A percentile compares a stretch with the other conserved stretches of the same genome.
Conservation (phyloP, 2,113 vertebrate genomes). For the Rhinolophus sinicus region DNA sequence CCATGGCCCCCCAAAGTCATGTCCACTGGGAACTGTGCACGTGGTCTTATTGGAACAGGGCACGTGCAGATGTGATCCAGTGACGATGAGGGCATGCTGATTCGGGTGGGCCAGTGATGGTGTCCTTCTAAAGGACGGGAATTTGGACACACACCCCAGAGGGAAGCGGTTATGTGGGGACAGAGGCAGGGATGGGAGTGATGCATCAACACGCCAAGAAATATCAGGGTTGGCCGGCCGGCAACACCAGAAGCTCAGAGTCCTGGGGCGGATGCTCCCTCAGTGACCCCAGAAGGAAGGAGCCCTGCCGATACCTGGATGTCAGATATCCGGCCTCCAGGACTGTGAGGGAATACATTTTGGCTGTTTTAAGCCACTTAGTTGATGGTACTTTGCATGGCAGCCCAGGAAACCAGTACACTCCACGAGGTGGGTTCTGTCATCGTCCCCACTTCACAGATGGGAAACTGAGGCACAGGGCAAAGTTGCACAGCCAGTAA, state of each 20-base stretch:
- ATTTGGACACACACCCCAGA: not conserved
- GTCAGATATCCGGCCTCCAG: not conserved
- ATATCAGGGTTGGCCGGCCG: rapidly evolving
- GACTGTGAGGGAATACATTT: not conserved
- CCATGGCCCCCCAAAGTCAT: not conserved
- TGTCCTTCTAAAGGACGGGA: not conserved
- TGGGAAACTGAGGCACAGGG: not conserved
- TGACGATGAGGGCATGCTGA: not conserved
- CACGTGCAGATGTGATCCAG: not conserved
- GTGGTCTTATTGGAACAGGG: not conserved
- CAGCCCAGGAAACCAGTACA: not conserved
- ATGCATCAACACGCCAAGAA: not conserved
- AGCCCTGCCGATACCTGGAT: not conserved
- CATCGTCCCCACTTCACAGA: not conserved
- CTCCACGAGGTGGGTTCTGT: not conserved
- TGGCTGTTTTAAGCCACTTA: not conserved
- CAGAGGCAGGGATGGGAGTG: not conserved
- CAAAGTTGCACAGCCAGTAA: not conserved
- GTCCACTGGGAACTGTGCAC: not conserved
- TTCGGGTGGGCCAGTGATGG: not conserved
- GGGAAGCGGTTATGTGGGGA: no score
- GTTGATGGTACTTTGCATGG: not conserved
- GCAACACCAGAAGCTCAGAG: not conserved
- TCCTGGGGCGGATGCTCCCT: no score
- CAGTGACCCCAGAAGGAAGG: not conserved